Conservation (phyloP, 2,113 vertebrate genomes). For the Trogon surrucura region DNA sequence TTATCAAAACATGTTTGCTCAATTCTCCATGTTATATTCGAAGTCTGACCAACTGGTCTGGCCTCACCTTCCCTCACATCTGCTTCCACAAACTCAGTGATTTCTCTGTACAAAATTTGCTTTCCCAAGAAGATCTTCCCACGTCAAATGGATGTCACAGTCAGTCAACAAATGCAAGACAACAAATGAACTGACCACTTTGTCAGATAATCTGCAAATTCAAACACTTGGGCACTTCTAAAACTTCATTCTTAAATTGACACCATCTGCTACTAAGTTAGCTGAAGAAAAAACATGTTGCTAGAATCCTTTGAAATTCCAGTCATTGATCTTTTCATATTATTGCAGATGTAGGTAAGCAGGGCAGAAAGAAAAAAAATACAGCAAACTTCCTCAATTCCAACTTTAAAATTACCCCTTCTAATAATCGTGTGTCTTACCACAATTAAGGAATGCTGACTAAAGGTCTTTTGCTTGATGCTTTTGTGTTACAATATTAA, state of each 20-base stretch:
- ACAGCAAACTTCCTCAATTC: background rate
- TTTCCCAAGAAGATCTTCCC: background rate
- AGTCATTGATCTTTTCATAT: background rate
- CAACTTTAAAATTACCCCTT: background rate
- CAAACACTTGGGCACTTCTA: background rate
- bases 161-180: background rate
- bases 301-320: background rate
- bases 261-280: background rate
- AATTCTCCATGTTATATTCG: background rate
- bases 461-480: background rate
- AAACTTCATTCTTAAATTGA: background rate
- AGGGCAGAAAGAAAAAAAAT: background rate
- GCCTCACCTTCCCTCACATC: accelerated
- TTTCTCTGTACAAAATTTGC: background rate
- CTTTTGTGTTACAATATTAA: background rate
- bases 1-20: background rate
- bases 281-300: background rate
- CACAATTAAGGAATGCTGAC: background rate
- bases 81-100: background rate
- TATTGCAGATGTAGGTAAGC: background rate
- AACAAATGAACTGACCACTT: background rate
- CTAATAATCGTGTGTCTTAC: background rate
- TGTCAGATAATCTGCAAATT: background rate
- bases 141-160: background rate
- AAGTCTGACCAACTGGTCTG: accelerated